These are phyloP conservation scores for Apis cerana DNA, from an alignment of 1,140 invertebrate genomes.

Conservation along the genomic window DNA sequence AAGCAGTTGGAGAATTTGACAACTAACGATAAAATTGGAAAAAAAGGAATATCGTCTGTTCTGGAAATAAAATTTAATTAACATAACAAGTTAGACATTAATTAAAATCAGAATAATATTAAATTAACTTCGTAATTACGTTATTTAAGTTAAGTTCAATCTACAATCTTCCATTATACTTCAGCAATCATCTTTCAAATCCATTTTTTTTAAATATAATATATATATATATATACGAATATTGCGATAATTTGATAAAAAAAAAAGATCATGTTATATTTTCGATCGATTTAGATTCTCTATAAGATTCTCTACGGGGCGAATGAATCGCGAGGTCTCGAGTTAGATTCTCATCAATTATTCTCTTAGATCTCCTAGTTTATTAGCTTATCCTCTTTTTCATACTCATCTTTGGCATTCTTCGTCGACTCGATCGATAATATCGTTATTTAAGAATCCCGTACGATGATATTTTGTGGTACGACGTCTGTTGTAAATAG, in stretches of 20 bases:
- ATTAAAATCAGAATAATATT: no score
- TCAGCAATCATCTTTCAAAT: no score
- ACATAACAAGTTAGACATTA: no score
- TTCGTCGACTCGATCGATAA: conserved; percentile 35
- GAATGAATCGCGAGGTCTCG: no score
- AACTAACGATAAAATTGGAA: conserved; percentile 9
- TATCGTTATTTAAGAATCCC: conserved; percentile 20
- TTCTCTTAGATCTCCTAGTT: not conserved
- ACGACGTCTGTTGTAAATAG: conserved; percentile 55
- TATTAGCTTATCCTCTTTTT: conserved; percentile 2
- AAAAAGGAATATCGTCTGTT: not conserved
- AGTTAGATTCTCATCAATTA: not conserved
- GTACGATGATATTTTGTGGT: conserved; percentile 48
- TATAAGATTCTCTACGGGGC: not conserved
- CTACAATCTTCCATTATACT: no score
- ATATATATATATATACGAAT: no score
- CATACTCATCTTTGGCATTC: conserved; percentile 14
- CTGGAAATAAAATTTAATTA: not conserved
- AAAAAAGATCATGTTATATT: not conserved
- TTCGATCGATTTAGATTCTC: not conserved
- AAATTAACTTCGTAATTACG: no score
- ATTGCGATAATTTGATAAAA: not conserved
- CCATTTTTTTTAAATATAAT: no score
- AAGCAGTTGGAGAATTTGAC: not conserved
- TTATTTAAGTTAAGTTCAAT: no score